Evolutionary conservation across 2,888 invertebrate genomes (phyloP).

Genomic region (Bugula neritina): DNA sequence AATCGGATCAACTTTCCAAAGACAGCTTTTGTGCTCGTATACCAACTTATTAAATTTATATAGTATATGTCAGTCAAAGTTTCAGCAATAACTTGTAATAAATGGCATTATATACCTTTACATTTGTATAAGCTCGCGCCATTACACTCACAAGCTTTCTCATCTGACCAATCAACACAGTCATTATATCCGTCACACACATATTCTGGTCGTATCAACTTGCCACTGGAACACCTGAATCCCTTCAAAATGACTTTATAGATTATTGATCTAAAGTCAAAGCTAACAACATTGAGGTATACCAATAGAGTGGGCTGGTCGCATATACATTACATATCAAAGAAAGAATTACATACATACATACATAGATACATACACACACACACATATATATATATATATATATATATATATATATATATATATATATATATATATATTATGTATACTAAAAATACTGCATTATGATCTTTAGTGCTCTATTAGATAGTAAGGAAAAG

Average conservation of each 20-base stretch:
- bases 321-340: not conserved
- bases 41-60: not conserved
- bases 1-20: no score
- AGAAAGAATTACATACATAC: not conserved
- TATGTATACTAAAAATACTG: no score
- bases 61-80: not conserved
- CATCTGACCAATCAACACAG: slow-evolving; percentile 17
- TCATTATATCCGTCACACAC: not conserved
- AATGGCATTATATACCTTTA: not conserved
- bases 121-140: not conserved
- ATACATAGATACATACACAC: not conserved
- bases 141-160: not conserved
- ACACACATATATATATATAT: not conserved
- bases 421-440: not conserved
- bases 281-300: no score
- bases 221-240: not conserved
- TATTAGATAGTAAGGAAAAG: no score
- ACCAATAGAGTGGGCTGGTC: no score
- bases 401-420: not conserved
- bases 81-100: not conserved
- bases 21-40: no score
- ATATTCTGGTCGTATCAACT: not conserved
- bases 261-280: not conserved
- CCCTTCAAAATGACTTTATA: not conserved
- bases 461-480: no score